These are phyloP conservation scores for Parauchenoglanis ngamensis DNA, from an alignment of 2,797 vertebrate species.

Conservation along the genomic window DNA sequence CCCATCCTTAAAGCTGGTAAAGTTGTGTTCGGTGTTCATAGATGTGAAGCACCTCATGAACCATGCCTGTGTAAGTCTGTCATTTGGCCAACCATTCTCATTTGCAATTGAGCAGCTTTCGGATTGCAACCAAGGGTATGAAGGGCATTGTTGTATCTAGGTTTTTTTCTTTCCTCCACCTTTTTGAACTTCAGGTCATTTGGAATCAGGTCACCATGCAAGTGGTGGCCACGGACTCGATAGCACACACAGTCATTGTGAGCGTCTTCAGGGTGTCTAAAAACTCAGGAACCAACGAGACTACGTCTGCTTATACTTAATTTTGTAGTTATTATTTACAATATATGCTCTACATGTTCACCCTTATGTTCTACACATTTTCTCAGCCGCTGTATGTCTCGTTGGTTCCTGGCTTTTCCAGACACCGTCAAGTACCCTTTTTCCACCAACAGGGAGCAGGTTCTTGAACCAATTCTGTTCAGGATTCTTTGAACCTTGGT, in stretches of 20 bases:
- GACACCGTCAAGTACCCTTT: not conserved
- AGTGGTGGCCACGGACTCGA: not conserved
- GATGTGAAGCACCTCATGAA: slow-evolving; percentile 15
- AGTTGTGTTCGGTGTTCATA: not conserved
- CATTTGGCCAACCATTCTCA: not conserved
- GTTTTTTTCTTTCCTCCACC: not conserved
- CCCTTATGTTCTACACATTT: not conserved
- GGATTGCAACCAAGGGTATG: not conserved
- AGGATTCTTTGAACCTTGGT: no score
- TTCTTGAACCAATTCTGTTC: not conserved
- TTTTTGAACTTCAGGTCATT: not conserved
- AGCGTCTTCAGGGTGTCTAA: not conserved
- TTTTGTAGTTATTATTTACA: not conserved
- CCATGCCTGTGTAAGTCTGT: not conserved
- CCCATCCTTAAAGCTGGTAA: not conserved
- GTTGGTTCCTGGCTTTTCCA: not conserved
- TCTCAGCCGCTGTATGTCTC: not conserved
- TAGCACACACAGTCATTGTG: not conserved
- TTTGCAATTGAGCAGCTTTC: not conserved
- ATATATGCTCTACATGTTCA: not conserved
- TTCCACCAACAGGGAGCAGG: no score
- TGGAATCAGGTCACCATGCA: not conserved
- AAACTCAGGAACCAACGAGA: not conserved
- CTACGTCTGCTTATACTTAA: not conserved
- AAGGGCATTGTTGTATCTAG: not conserved